Base-by-base conservation (phyloP, 2,888 invertebrate genomes). In the Oligia latruncula region DNA sequence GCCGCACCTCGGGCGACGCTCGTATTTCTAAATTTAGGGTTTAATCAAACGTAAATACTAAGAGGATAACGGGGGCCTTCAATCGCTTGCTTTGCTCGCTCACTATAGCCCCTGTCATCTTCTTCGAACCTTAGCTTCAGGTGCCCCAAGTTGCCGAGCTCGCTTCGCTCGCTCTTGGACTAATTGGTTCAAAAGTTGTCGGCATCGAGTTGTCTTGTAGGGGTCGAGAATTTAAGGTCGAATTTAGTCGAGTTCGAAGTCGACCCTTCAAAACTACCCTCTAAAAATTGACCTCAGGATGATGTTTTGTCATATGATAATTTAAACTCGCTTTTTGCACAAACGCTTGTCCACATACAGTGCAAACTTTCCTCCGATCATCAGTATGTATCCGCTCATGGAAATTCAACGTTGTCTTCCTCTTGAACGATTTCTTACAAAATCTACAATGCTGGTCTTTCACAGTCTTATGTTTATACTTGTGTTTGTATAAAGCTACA, bases 321-420 rank as follows among this genome's bases (percentile, higher is more conserved):
- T 96, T 96, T 80, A 96, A 85, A 81, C 96, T 96, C 0, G 96
- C 95, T 83, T 96, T 96, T 84, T 96, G 96, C 0, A 96, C 96
- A 78, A 96, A 97, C 52, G 96, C 95, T 78, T 96, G 95, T 0
- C 95, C 93, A 71, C 96, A 96, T 0, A 92, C 91, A 0, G 84
- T 86, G 78, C 96, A 96, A 0, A 95, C 93, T 79, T 96, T 95
- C 80, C 94, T 89, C 68, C 93, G 90, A 49, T 96, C 96, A 0
- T 95, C 96, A 0, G 95, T 96, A 62, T 97, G 97, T 3, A 96
- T 96, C 78, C 93, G 88, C 81, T 96, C 96, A 40, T 96, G 96
- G 0, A 94, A 80, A 46, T 90, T 92, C 84, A 95, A 72, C 0
- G 94, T 95, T 0, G 94, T 91, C 81, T 93, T 95, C 84, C 96